phyloP scores from a whole-genome alignment of 2,888 invertebrate genomes.

The Emmelina monodactyla region DNA sequence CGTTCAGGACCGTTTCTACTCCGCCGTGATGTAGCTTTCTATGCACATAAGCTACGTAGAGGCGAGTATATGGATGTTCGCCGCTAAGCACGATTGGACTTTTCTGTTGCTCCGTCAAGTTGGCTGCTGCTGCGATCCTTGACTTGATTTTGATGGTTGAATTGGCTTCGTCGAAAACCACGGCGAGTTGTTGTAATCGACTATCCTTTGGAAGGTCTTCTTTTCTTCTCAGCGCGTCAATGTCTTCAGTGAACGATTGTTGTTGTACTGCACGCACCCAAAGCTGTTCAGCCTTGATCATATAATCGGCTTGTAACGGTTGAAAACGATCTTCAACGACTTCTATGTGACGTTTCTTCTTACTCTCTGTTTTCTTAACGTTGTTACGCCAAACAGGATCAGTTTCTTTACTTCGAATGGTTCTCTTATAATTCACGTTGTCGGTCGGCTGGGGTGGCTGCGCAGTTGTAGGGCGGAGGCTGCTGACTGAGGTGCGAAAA shows the following conservation, averaged over 20 bases:
- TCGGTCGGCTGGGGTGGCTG: no score
- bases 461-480: not conserved
- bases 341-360: not conserved
- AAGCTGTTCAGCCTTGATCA: not conserved
- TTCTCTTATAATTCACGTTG: not conserved
- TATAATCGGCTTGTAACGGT: not conserved
- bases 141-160: slow-evolving; percentile 2
- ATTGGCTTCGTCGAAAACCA: slow-evolving; percentile 1
- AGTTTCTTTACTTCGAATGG: not conserved
- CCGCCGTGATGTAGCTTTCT: slow-evolving; percentile 3
- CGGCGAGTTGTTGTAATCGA: not conserved
- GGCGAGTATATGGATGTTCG: not conserved
- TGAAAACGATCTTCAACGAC: not conserved
- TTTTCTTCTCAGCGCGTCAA: not conserved
- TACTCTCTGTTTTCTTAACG: not conserved
- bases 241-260: slow-evolving; percentile 1
- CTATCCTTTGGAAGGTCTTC: not conserved
- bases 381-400: slow-evolving; percentile 1
- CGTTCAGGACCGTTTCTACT: slow-evolving; percentile 4
- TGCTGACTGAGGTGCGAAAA: not conserved
- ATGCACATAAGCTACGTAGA: slow-evolving; percentile 6
- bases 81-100: slow-evolving; percentile 7
- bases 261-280: slow-evolving; percentile 1
- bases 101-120: not conserved
- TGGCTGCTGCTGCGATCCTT: not conserved